These are phyloP conservation scores for Bombus haemorrhoidalis DNA, from an alignment of 1,140 invertebrate genomes.

Conservation along the genomic window DNA sequence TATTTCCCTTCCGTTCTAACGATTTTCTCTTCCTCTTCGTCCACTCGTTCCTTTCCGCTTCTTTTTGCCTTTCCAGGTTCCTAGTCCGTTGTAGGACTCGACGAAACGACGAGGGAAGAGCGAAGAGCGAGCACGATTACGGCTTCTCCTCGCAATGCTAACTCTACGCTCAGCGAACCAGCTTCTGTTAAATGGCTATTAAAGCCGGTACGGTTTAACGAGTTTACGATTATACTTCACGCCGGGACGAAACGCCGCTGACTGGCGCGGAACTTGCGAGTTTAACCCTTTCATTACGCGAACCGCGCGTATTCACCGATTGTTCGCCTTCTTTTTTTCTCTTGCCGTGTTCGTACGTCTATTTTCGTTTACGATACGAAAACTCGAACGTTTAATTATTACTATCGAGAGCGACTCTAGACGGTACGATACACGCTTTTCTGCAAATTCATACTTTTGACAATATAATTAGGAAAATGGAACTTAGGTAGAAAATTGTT, in stretches of 20 bases:
- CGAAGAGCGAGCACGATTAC: not conserved
- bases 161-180: no score
- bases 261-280: not conserved
- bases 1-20: conserved; percentile 41
- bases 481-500: no score
- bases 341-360: not conserved
- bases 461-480: no score
- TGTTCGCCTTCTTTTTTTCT: not conserved
- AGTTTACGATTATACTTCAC: conserved; percentile 12
- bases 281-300: not conserved
- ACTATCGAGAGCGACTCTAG: not conserved
- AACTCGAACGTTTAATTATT: not conserved
- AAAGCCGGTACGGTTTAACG: not conserved
- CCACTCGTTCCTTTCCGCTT: not conserved
- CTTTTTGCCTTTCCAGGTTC: no score
- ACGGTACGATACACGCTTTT: not conserved
- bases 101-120: not conserved
- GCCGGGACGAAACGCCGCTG: not conserved
- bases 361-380: not conserved
- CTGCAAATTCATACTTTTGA: no score
- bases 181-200: conserved; percentile 9
- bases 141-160: not conserved
- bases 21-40: conserved; percentile 25
- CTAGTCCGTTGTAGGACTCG: not conserved
- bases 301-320: not conserved